Evolutionary conservation across 2,888 invertebrate species (phyloP), one percentile per base, ranked within the genome.

Genomic region (Abrostola triplasia): DNA sequence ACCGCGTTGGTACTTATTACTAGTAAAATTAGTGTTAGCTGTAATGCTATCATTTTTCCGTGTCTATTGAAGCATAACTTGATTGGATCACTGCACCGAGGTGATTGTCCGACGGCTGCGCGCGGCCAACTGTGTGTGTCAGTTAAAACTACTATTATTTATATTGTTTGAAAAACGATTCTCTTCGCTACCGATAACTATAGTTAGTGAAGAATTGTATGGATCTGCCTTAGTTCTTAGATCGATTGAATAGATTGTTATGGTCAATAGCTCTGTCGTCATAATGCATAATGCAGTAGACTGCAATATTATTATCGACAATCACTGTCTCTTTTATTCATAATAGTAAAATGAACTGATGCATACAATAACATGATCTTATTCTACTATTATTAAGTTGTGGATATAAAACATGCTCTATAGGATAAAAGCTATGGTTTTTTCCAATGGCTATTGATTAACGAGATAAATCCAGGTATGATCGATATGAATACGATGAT

Each of bases 131-230:
- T 94, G 92, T 84, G 85, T 80, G 81, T 84, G 77, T 80, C 85
- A 80, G 78, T 82, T 85, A 77, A 83, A 81, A 84, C 84, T 83
- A 91, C 91, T 90, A 92, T 92, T 92, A 94, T 94, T 94, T 94
- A 94, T 94, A 94, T 92, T 93, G 92, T 93, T 93, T 92, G 83
- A 79, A 87, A 91, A 92, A 88, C 90, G 84, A 90, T 92, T 90
- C 87, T 87, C 84, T 85, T 79, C 85, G 88, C 84, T 84, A 79
- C 77, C 79, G 79, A 79, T 81, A 81, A 72, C 73, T 69, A 73
- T 64, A 13, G 69, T 50, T 65, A 59, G 53, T 85, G 76, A 74
- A 88, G 89, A 85, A 84, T 88, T 67, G 64, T 71, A 71, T 88
- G 92, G 93, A 92, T 70, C 64, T 70, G 76, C 60, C 35, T 24